Evolutionary conservation across 1,140 invertebrate species (phyloP), one percentile per base, ranked within the genome.

Genomic region (Drosophila tropicalis): DNA sequence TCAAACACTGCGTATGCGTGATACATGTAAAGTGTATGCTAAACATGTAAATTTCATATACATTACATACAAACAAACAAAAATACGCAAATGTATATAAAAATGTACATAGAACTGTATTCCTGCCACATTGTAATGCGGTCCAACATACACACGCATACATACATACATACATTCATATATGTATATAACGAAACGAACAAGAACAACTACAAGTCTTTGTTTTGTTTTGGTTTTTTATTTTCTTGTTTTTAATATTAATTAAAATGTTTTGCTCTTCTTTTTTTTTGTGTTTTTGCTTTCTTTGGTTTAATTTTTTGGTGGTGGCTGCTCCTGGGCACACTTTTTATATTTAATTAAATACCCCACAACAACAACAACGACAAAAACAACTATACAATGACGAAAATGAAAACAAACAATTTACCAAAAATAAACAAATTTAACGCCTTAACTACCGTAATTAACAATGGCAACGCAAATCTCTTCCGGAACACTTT

Each of bases 331-430:
- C 62, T 62, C 69, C 72, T 57, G 32, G 56, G 47, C 29, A 63
- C 58, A 63, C 36, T 77, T 70, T 80, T 62, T 51, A 51, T 7
- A 60, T 62, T 89, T 81, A 84, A 87, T 87, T 89, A 78, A 89
- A 87, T 66, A 68, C 66, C 41, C 40, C 63, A 78, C 32, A 58
- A 61, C 61, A 64, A 61, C 61, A 64, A 70, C 56, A 51, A 63
- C 62, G 34, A 65, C 62, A 36, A 65, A 25, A 55, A 54, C 62
- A 55, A 64, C 29, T 29, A 29, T 29, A 29, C 29, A 29, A 29
- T 29, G 29, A 6, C 34, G 32, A 65, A 9, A 47, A 51, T 12
- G 10, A 22, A 22, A 51, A 51, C 44, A 51, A 51, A 51, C 44
- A 22, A 22, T 51, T 57, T 58, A 62, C 32, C 57, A 44, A 39